A percentile compares a stretch with the other conserved stretches of the same genome.
phyloP scores from a whole-genome alignment of 2,888 invertebrate genomes.

The Schizaphis graminum region DNA sequence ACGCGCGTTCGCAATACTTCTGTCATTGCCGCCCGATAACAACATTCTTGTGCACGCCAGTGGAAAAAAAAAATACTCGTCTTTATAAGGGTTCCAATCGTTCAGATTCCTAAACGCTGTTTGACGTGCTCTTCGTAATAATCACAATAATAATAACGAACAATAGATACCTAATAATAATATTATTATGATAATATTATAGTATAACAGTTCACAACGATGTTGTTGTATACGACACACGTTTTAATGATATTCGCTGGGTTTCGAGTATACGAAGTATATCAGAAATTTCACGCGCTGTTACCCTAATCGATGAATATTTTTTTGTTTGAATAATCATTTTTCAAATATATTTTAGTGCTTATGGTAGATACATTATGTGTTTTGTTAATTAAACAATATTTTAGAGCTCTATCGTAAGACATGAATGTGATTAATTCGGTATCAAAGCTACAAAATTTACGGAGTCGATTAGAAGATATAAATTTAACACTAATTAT shows the following conservation, averaged over 20 bases:
- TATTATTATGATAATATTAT: neutral
- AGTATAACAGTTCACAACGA: neutral
- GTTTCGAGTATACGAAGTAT: neutral
- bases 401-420: neutral
- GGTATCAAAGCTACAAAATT: neutral
- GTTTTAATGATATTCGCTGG: neutral
- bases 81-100: neutral
- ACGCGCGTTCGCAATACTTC: neutral
- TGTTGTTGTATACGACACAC: neutral
- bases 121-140: neutral
- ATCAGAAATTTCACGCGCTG: neutral
- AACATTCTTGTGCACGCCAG: neutral
- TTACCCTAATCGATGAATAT: neutral
- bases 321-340: neutral
- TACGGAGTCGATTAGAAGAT: neutral
- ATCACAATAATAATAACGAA: neutral
- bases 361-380: neutral
- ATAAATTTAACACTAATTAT: neutral
- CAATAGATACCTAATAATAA: neutral
- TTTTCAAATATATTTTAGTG: neutral
- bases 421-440: neutral
- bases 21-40: neutral
- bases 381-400: neutral
- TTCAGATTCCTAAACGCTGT: neutral
- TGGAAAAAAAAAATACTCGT: neutral